These are phyloP conservation scores for Mimas tiliae DNA, from an alignment of 2,888 invertebrate genomes.

Conservation along the genomic window DNA sequence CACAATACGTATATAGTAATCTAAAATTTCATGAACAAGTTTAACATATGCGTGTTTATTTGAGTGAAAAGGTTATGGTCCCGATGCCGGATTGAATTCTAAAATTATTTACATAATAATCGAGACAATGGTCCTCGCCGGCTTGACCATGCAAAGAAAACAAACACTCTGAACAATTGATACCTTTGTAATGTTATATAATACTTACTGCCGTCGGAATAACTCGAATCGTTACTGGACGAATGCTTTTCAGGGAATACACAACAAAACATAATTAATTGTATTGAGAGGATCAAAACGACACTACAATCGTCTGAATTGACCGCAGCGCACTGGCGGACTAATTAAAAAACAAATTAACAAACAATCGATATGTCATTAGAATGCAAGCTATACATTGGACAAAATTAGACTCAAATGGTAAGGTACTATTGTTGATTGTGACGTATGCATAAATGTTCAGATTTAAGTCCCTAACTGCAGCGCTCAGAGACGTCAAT, in stretches of 20 bases:
- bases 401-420: constrained; percentile 13
- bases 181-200: constrained; percentile 47
- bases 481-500: too few relatives aligned
- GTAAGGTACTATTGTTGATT: neutral
- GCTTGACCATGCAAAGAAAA: too few relatives aligned
- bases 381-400: constrained; percentile 44
- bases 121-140: too few relatives aligned
- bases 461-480: constrained; percentile 16
- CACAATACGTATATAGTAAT: neutral
- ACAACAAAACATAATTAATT: constrained; percentile 54
- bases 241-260: constrained; percentile 39
- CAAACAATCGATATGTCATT: constrained; percentile 55
- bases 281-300: neutral
- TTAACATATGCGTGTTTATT: neutral
- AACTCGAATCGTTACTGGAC: constrained; percentile 36
- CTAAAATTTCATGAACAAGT: too few relatives aligned
- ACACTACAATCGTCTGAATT: constrained; percentile 17
- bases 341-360: constrained; percentile 43
- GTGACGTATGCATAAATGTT: constrained; percentile 1
- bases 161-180: too few relatives aligned
- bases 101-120: too few relatives aligned
- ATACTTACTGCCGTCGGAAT: constrained; percentile 49
- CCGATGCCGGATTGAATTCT: neutral
- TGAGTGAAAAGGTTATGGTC: neutral
- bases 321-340: constrained; percentile 33